Base-by-base conservation (phyloP, 92 coral and sea anemone genomes). In the Ricordea florida region DNA sequence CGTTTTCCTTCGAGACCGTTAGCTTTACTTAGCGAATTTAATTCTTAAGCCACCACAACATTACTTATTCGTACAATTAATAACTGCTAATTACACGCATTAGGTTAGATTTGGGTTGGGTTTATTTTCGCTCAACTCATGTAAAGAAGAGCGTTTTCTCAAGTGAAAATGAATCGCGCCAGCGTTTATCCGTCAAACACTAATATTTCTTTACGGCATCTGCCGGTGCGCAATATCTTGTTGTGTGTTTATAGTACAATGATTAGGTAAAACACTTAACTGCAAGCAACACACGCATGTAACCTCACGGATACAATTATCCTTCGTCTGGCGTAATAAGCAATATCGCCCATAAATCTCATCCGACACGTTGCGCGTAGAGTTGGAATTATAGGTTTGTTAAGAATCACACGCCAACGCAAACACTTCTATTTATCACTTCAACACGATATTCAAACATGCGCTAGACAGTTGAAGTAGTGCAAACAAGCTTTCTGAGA, bases 281-380 rank as follows among this genome's bases (percentile, higher is more conserved):
- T 23, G 70, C 80, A 73, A 61, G 57, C 80, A 58, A 57, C 68
- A 73, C 80, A 73, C 80, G 68, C 80, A 73, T 42, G 68, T 43
- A 22, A 32, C 33, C 60, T 59, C 80, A 48, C 34, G 69, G 43
- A 45, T 64, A 57, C 56, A 73, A 73, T 73, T 73, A 73, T 58
- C 46, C 28, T 34, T 59, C 49, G 49, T 73, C 70, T 38, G 31
- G 25, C 47, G 53, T 18, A 66, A 73, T 17, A 73, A 73, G 69
- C 80, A 73, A 73, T 73, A 73, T 73, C 58, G 17, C 6, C 11
- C 30, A 11, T 59, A 58, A 73, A 57, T 53, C 77, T 65, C 27
- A 40, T 53, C 56, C 43, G 41, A 24, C 37, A 27, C 65, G 59
- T 70, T 55, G 77, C 77, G 65, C 56, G 77, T 55, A 52, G 43